These are phyloP conservation scores for Pluvianellus socialis DNA, from an alignment of 2,113 vertebrate genomes.

Conservation along the genomic window DNA sequence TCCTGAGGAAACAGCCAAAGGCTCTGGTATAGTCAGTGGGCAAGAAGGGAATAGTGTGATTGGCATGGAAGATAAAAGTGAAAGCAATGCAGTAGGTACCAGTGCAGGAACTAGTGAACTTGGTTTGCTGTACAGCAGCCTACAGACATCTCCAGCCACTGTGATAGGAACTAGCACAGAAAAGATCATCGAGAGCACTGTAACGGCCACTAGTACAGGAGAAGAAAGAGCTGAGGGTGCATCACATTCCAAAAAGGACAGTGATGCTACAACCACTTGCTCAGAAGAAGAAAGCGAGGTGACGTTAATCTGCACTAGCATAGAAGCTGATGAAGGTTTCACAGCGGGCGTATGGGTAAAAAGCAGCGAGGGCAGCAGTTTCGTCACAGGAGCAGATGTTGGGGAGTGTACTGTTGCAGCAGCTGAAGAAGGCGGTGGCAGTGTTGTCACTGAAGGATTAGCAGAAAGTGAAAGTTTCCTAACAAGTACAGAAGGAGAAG, in stretches of 20 bases:
- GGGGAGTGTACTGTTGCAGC: conserved; percentile 70
- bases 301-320: conserved; percentile 68
- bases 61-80: conserved; percentile 40
- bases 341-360: neutral
- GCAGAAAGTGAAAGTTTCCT: conserved; percentile 73
- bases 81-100: conserved; percentile 64
- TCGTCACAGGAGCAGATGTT: neutral
- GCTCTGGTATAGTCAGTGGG: neutral
- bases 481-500: conserved; percentile 75
- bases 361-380: neutral
- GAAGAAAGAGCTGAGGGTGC: neutral
- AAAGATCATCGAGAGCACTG: conserved; percentile 13
- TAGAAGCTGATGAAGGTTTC: conserved; percentile 78
- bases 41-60: neutral
- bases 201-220: conserved; percentile 67
- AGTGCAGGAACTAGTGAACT: conserved; percentile 21
- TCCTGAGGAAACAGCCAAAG: neutral
- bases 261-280: conserved; percentile 69
- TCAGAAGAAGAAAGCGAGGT: conserved; percentile 26
- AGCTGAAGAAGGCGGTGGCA: conserved; percentile 70
- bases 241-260: conserved; percentile 11
- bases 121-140: neutral
- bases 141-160: neutral
- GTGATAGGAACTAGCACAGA: conserved; percentile 47
- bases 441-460: conserved; percentile 72